phyloP scores from a whole-genome alignment of 2,888 invertebrate genomes.

The Sphaerophoria rueppellii region DNA sequence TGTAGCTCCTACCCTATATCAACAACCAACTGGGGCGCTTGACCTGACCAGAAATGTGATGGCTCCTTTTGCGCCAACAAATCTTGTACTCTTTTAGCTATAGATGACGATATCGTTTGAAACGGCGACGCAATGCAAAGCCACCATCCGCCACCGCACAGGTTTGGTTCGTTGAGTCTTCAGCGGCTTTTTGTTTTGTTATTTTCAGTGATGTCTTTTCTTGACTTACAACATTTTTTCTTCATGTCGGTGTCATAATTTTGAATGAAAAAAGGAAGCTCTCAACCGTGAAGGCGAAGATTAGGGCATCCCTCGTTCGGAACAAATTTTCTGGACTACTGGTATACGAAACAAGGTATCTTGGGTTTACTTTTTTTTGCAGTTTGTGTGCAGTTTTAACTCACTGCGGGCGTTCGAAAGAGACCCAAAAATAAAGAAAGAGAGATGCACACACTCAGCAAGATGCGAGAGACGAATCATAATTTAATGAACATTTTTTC shows the following conservation, averaged over 20 bases:
- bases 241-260: constrained; percentile 72
- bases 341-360: constrained; percentile 23
- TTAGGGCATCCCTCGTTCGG: constrained; percentile 67
- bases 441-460: constrained; percentile 38
- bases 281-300: constrained; percentile 34
- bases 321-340: constrained; percentile 69
- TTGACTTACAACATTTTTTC: constrained; percentile 69
- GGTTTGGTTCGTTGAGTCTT: constrained; percentile 40
- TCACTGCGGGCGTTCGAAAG: constrained; percentile 58
- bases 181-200: constrained; percentile 64
- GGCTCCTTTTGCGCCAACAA: constrained; percentile 40
- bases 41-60: constrained; percentile 42
- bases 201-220: background rate
- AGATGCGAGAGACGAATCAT: constrained; percentile 72
- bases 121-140: background rate
- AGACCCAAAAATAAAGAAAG: constrained; percentile 28
- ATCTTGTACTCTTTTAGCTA: constrained; percentile 56
- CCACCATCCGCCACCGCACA: constrained; percentile 13
- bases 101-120: constrained; percentile 25
- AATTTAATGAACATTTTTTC: constrained; percentile 81
- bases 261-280: constrained; percentile 37
- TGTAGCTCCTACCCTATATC: constrained; percentile 40
- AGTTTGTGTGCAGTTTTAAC: constrained; percentile 16
- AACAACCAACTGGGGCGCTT: constrained; percentile 53
- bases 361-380: background rate